phyloP scores from a whole-genome alignment of 2,113 vertebrate species.

The Scalopus aquaticus region DNA sequence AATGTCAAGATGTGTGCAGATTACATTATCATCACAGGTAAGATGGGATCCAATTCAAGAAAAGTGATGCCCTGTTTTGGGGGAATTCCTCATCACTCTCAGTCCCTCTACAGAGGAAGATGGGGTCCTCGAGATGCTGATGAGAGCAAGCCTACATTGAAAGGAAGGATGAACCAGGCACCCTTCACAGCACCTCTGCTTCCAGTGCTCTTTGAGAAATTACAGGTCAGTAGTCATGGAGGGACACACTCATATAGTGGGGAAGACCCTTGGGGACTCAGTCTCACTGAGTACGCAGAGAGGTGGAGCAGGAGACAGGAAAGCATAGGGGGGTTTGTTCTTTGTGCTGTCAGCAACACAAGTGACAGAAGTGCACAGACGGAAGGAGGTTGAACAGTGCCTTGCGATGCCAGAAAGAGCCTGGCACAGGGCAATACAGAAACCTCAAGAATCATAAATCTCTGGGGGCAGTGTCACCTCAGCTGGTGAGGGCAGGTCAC shows the following conservation, averaged over 20 bases:
- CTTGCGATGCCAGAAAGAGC: too few species aligned
- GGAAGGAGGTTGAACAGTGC: too few species aligned
- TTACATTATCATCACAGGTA: too few species aligned
- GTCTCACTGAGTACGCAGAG: neutral
- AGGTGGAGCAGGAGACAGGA: neutral
- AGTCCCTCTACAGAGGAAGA: neutral
- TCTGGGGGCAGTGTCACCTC: too few species aligned
- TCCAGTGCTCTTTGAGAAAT: neutral
- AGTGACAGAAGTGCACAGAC: neutral
- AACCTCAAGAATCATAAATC: too few species aligned
- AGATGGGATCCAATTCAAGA: too few species aligned
- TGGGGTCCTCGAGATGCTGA: neutral
- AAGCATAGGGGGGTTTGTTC: neutral
- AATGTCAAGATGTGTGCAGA: too few species aligned
- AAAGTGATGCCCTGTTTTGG: too few species aligned
- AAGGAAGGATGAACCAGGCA: neutral
- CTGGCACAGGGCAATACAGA: too few species aligned
- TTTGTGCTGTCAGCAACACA: fast-evolving
- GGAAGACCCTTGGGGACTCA: neutral
- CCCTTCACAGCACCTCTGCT: neutral
- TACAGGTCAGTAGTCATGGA: neutral
- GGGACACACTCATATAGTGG: neutral
- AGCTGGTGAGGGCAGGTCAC: too few species aligned
- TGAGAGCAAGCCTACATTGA: neutral
- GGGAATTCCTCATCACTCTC: neutral